Base-by-base conservation (phyloP, 2,797 vertebrate genomes). In the Alauda arvensis region DNA sequence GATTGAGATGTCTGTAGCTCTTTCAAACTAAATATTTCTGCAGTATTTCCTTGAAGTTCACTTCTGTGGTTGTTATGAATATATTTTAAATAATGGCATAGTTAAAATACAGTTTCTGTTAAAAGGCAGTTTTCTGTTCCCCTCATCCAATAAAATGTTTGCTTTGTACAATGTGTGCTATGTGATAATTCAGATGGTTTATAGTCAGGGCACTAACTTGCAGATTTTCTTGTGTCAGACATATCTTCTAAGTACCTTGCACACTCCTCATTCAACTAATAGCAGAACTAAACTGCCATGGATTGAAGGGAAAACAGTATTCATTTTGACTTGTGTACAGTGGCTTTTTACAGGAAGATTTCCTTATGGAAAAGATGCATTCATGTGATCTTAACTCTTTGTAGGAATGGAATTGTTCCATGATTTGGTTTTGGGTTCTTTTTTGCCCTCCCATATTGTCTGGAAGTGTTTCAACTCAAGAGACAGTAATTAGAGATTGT, bases 131-230 rank as follows among this genome's bases (percentile, higher is more conserved):
- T 82, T 65, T 78, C 29, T 67, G 18, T 85, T 89, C 71, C 42
- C 59, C 18, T 80, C 26, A 33, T 31, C 6, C 18, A 23, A 0
- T 83, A 46, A 48, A n/a, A 29, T 66, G 39, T 55, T 75, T 71
- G 25, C 33, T 59, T 48, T 42, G 48, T 77, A 29, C 55, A 66
- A 4, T 92, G 61, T 75, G 7, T 77, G 61, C 86, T 88, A 66
- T 85, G 74, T 77, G 29, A 84, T 68, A 91, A 94, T 95, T 77
- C 24, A 34, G 2, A 57, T 83, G 25, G 20, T 77, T 79, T 83
- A 82, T 42, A 69, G 23, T 80, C 43, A 70, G 17, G 45, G 17
- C 75, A 84, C 51, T 84, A 63, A 86, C 81, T 34, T 63, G 39
- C 34, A 71, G 45, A 29, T 87, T 77, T 71, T 85, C 48, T 93